Percentiles rank a stretch among this genome's conserved stretches.
Conservation (phyloP, 2,888 invertebrate genomes). For the Dermolepida albohirtum region DNA sequence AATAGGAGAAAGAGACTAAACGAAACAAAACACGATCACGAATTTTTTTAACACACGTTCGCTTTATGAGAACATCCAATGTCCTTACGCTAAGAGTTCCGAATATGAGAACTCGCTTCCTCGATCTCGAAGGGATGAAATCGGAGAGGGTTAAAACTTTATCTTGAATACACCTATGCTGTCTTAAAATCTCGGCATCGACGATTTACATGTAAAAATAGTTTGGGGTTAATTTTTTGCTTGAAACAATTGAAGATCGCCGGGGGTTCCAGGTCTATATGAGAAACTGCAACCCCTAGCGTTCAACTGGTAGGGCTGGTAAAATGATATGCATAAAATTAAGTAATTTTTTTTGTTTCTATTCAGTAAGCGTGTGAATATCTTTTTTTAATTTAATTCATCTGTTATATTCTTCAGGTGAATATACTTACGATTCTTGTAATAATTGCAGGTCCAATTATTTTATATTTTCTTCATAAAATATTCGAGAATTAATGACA, state of each 20-base stretch:
- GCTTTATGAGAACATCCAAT: neutral
- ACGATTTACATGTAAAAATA: slow-evolving; percentile 59
- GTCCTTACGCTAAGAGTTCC: neutral
- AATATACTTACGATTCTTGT: too few relatives aligned
- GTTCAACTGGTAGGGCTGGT: slow-evolving; percentile 43
- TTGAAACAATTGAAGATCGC: slow-evolving; percentile 59
- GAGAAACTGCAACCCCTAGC: slow-evolving; percentile 38
- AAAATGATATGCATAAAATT: slow-evolving; percentile 58
- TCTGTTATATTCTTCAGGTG: neutral
- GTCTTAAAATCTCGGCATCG: slow-evolving; percentile 44
- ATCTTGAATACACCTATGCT: slow-evolving; percentile 1
- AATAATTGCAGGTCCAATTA: too few relatives aligned
- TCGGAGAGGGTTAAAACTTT: slow-evolving; percentile 9
- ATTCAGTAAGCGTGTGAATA: slow-evolving; percentile 52
- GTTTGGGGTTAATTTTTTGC: slow-evolving; percentile 60
- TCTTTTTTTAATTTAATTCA: slow-evolving; percentile 46
- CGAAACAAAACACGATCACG: neutral
- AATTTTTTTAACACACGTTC: neutral
- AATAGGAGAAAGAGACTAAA: neutral
- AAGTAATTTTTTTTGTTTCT: slow-evolving; percentile 45
- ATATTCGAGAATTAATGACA: too few relatives aligned
- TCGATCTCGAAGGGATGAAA: neutral
- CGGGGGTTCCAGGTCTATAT: slow-evolving; percentile 44
- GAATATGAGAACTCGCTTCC: slow-evolving; percentile 11
- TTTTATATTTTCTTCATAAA: too few relatives aligned